phyloP scores from a whole-genome alignment of 2,113 vertebrate species.

The Ancistrus triradiatus region DNA sequence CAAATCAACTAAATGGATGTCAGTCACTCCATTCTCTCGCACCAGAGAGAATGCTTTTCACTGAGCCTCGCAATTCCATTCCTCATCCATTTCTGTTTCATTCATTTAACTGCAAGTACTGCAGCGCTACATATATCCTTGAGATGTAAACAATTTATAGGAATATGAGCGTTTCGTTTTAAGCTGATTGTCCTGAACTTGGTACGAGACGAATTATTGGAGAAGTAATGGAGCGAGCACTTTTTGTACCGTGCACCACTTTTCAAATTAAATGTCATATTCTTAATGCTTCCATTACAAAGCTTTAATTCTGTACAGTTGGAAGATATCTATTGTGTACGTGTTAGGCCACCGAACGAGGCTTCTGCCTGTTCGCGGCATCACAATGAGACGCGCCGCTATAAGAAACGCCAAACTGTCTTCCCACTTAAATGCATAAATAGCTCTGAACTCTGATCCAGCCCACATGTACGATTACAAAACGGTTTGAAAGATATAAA shows the following conservation, averaged over 20 bases:
- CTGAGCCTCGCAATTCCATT: slow-evolving; percentile 43
- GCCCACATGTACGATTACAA: background rate
- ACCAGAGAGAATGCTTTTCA: slow-evolving; percentile 46
- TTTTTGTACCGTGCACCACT: slow-evolving; percentile 29
- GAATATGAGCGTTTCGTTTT: slow-evolving; percentile 36
- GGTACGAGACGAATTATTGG: slow-evolving; percentile 30
- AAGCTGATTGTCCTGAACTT: slow-evolving; percentile 43
- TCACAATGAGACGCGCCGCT: slow-evolving; percentile 18
- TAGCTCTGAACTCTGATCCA: background rate
- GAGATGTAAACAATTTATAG: slow-evolving; percentile 41
- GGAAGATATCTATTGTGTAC: slow-evolving; percentile 13
- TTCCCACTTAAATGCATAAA: slow-evolving; percentile 2
- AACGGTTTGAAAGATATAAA: slow-evolving; percentile 3
- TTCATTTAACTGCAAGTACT: slow-evolving; percentile 47
- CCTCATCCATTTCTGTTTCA: slow-evolving; percentile 41
- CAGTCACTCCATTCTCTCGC: slow-evolving; percentile 48
- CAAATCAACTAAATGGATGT: slow-evolving; percentile 58
- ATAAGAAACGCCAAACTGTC: background rate
- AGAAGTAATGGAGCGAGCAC: slow-evolving; percentile 40
- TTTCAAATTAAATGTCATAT: slow-evolving; percentile 46
- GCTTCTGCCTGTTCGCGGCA: slow-evolving; percentile 14
- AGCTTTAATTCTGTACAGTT: slow-evolving; percentile 19
- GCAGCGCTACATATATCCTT: slow-evolving; percentile 30
- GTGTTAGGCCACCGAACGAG: slow-evolving; percentile 19
- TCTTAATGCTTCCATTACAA: slow-evolving; percentile 45